These are phyloP conservation scores for Enteromius radiatus DNA, from an alignment of 2,797 vertebrate genomes.

Conservation along the genomic window DNA sequence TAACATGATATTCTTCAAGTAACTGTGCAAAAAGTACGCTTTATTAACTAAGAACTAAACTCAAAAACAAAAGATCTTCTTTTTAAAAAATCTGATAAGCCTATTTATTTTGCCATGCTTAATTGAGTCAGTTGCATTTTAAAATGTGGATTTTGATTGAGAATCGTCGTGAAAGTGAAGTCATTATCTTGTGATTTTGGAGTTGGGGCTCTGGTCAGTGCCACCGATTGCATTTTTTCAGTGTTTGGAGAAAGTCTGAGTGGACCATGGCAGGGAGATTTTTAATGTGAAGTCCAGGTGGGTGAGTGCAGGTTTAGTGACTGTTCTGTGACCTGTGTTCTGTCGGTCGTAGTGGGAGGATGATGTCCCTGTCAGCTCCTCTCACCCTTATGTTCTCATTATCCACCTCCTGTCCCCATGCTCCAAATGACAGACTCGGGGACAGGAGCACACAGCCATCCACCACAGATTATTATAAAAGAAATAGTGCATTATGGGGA, in stretches of 20 bases:
- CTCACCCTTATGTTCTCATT: conserved; percentile 82
- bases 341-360: conserved; percentile 73
- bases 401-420: conserved; percentile 58
- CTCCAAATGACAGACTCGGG: conserved; percentile 34
- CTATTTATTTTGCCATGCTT: background rate
- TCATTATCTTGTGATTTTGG: conserved; percentile 23
- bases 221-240: background rate
- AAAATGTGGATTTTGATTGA: background rate
- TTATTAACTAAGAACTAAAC: no score
- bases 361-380: conserved; percentile 80
- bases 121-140: background rate
- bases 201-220: conserved; percentile 3
- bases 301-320: conserved; percentile 55
- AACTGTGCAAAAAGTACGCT: no score
- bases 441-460: conserved; percentile 27
- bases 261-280: conserved; percentile 38
- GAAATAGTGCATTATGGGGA: conserved; percentile 27
- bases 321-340: conserved; percentile 66
- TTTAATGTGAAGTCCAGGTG: conserved; percentile 55
- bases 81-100: background rate
- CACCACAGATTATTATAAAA: conserved; percentile 30
- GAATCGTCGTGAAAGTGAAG: background rate
- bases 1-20: no score
- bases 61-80: background rate
- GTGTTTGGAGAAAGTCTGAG: conserved; percentile 12